A percentile compares a stretch with the other conserved stretches of the same genome.
phyloP scores from a whole-genome alignment of 2,797 vertebrate genomes.

The Parauchenoglanis punctatus region DNA sequence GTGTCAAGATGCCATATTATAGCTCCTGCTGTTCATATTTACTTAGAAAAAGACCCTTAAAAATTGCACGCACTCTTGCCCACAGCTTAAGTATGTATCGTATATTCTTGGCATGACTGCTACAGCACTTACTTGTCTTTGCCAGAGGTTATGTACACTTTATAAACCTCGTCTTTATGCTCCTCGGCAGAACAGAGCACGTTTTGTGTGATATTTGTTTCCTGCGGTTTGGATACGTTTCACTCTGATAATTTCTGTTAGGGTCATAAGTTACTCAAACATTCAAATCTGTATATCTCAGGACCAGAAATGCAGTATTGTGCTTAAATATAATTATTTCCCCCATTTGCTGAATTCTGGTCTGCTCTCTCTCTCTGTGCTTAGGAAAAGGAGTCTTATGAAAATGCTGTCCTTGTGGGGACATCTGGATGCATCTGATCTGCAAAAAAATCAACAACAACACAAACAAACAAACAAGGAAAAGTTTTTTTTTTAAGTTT shows the following conservation, averaged over 20 bases:
- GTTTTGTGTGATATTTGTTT: slow-evolving; percentile 19
- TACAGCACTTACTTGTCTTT: not conserved
- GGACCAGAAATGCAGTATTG: not conserved
- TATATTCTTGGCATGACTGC: slow-evolving; percentile 9
- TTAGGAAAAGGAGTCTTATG: not conserved
- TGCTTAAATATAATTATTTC: not conserved
- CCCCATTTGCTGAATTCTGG: not conserved
- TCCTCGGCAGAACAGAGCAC: not conserved
- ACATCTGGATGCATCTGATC: not conserved
- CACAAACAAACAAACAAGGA: not conserved
- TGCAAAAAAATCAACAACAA: not conserved
- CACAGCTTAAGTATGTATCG: not conserved
- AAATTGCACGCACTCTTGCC: not conserved
- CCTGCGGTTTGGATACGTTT: not conserved
- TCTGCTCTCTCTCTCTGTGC: no score
- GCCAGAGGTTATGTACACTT: slow-evolving; percentile 4
- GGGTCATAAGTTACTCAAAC: not conserved
- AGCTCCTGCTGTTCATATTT: not conserved
- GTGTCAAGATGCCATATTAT: not conserved
- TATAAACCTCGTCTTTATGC: slow-evolving; percentile 3
- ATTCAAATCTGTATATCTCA: not conserved
- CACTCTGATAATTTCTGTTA: not conserved
- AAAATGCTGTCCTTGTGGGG: not conserved
- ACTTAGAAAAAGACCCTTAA: not conserved
- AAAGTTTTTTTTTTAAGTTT: not conserved